phyloP scores from a whole-genome alignment of 2,797 vertebrate genomes.

The Myotis vivesi region DNA sequence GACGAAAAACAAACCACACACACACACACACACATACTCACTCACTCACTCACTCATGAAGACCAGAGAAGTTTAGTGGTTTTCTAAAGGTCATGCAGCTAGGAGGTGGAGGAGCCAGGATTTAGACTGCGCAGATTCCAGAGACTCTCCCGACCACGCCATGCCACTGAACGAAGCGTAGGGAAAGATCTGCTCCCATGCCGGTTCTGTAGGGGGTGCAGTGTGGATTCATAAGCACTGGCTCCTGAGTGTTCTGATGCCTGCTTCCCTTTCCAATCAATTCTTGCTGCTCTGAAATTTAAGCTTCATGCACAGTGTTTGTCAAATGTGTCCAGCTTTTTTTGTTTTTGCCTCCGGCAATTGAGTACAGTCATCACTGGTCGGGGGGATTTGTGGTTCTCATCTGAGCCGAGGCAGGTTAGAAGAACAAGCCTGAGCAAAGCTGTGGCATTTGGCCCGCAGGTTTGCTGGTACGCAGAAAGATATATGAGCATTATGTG shows the following conservation, averaged over 20 bases:
- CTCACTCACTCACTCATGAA: neutral
- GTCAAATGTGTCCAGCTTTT: neutral
- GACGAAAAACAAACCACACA: neutral
- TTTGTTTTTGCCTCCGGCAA: neutral
- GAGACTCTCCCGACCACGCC: fast-evolving
- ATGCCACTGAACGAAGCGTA: neutral
- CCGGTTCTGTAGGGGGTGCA: fast-evolving
- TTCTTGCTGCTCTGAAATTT: neutral
- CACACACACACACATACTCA: no score
- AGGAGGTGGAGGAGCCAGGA: neutral
- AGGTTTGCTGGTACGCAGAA: neutral
- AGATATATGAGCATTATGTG: neutral
- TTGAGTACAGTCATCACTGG: neutral
- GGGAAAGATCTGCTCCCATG: neutral
- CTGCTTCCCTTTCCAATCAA: neutral
- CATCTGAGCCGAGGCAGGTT: neutral
- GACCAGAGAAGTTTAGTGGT: neutral
- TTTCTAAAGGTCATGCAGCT: neutral
- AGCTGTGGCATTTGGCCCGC: neutral
- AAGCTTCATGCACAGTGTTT: neutral
- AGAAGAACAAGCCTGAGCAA: neutral
- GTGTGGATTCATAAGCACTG: fast-evolving
- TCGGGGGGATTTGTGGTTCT: neutral
- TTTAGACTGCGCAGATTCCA: neutral
- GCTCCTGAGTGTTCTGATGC: neutral